phyloP scores from a whole-genome alignment of 2,888 invertebrate species.

The Archaeoteleia sp. region DNA sequence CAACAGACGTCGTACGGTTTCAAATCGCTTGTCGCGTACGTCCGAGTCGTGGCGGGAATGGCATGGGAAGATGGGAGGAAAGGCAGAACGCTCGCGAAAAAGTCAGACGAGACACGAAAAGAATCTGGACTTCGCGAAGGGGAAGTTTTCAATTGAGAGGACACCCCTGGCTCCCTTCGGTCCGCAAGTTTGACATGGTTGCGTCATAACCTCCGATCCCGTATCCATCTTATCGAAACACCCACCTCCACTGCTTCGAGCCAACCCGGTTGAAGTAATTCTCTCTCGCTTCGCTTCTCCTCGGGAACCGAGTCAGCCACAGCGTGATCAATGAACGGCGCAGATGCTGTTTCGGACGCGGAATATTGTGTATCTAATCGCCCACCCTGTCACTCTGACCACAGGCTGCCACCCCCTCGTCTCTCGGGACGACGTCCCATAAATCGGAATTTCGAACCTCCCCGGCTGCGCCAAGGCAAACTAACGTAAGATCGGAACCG shows the following conservation, averaged over 20 bases:
- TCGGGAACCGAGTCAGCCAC: slow-evolving; percentile 48
- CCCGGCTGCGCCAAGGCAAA: slow-evolving; percentile 57
- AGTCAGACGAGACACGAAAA: slow-evolving; percentile 24
- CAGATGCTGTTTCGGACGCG: slow-evolving; percentile 71
- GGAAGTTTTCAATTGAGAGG: slow-evolving; percentile 49
- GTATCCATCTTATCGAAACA: slow-evolving; percentile 40
- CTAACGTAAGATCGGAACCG: slow-evolving; percentile 64
- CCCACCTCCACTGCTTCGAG: slow-evolving; percentile 14
- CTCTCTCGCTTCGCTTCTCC: slow-evolving; percentile 42
- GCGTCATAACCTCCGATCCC: slow-evolving; percentile 55
- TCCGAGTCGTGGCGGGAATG: slow-evolving; percentile 3
- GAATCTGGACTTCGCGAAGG: slow-evolving; percentile 53
- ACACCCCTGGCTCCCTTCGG: slow-evolving; percentile 35
- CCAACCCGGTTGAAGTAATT: slow-evolving; percentile 45
- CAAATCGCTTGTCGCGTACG: too few species aligned
- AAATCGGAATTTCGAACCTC: slow-evolving; percentile 73
- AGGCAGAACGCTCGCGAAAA: slow-evolving; percentile 14
- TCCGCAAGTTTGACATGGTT: slow-evolving; percentile 52
- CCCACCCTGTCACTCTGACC: slow-evolving; percentile 74
- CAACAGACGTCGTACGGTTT: too few species aligned
- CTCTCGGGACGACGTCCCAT: slow-evolving; percentile 70
- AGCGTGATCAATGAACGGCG: slow-evolving; percentile 72
- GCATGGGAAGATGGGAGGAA: background rate
- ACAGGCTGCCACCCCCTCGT: slow-evolving; percentile 58
- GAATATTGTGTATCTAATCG: slow-evolving; percentile 74